A percentile compares a stretch with the other conserved stretches of the same genome.
phyloP scores from a whole-genome alignment of 2,113 vertebrate genomes.

The Globicephala melas region DNA sequence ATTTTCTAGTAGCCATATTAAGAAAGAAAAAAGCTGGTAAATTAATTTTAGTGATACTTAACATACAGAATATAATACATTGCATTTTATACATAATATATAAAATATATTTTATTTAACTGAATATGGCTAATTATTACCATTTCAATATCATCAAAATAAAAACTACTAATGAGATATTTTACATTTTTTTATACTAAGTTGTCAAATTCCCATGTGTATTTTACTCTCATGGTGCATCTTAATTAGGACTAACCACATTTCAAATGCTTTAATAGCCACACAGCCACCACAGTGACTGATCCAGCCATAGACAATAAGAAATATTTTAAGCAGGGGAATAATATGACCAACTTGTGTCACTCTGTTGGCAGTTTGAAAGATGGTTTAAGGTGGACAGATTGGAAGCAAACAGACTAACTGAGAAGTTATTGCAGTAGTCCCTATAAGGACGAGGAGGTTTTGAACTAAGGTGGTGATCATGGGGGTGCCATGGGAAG shows the following conservation, averaged over 20 bases:
- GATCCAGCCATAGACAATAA: not conserved
- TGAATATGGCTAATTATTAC: not conserved
- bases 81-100: not conserved
- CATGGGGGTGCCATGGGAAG: too few species aligned
- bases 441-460: accelerated
- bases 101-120: not conserved
- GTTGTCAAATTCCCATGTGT: not conserved
- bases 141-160: not conserved
- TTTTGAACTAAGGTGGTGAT: not conserved
- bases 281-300: not conserved
- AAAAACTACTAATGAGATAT: not conserved
- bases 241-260: not conserved
- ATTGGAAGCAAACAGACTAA: not conserved
- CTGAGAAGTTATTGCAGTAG: not conserved
- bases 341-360: not conserved
- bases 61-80: not conserved
- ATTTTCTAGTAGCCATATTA: not conserved
- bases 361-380: not conserved
- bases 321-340: not conserved
- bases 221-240: not conserved
- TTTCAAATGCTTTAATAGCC: not conserved
- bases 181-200: not conserved
- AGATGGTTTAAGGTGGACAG: not conserved
- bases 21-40: not conserved
- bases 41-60: not conserved